Conservation (phyloP, 2,888 invertebrate genomes). For the Bombylius major region DNA sequence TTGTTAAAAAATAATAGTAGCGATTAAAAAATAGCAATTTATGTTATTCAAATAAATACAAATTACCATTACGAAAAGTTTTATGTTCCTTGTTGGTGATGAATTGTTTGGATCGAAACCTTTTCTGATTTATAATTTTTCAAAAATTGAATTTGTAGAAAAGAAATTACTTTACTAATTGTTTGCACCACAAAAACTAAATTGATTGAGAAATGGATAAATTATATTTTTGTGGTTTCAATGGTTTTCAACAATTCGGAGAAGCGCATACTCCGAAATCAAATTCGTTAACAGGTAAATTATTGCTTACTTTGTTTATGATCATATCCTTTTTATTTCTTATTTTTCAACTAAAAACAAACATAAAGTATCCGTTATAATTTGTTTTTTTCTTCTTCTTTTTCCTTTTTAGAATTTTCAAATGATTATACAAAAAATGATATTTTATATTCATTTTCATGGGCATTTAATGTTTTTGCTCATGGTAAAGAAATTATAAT, state of each 20-base stretch:
- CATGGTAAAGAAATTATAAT: conserved; percentile 16
- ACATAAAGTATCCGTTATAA: too few relatives aligned
- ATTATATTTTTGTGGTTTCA: conserved; percentile 22
- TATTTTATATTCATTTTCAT: conserved; percentile 17
- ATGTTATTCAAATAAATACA: too few relatives aligned
- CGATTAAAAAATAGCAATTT: too few relatives aligned
- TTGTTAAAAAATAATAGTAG: background rate
- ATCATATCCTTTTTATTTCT: too few relatives aligned
- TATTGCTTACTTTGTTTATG: background rate
- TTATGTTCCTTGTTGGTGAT: too few relatives aligned
- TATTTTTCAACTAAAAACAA: background rate
- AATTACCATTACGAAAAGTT: too few relatives aligned
- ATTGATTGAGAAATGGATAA: background rate
- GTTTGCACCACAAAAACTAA: too few relatives aligned
- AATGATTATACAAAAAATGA: background rate
- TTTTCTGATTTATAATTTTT: too few relatives aligned
- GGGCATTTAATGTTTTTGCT: conserved; percentile 27
- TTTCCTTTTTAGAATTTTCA: conserved; percentile 8
- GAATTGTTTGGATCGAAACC: too few relatives aligned
- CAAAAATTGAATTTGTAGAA: too few relatives aligned
- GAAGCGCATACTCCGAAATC: conserved; percentile 15
- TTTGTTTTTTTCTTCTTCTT: background rate
- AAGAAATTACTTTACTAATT: too few relatives aligned
- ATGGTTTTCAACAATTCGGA: conserved; percentile 31
- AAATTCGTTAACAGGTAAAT: conserved; percentile 9